A percentile compares a stretch with the other conserved stretches of the same genome.
Conservation (phyloP, 2,888 invertebrate genomes). For the Conistra vaccinii region DNA sequence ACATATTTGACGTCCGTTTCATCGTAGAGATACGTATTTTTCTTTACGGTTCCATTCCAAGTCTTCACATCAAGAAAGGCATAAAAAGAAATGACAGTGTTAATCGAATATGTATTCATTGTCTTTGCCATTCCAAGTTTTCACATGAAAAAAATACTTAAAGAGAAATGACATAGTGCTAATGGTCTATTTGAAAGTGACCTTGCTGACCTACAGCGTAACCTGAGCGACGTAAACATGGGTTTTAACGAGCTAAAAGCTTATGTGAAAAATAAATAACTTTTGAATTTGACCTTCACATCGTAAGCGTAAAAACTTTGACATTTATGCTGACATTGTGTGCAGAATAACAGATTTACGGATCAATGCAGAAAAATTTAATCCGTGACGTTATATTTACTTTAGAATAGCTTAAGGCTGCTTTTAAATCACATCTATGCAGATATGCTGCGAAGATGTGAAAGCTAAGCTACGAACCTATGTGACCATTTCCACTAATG, state of each 20-base stretch:
- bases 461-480: too few relatives aligned
- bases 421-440: too few relatives aligned
- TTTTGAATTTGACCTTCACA: slow-evolving; percentile 7
- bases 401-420: not conserved
- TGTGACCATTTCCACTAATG: too few relatives aligned
- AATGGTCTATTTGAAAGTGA: slow-evolving; percentile 31
- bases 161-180: slow-evolving; percentile 6
- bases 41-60: too few relatives aligned
- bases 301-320: slow-evolving; percentile 13
- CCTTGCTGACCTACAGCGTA: slow-evolving; percentile 20
- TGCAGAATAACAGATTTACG: not conserved
- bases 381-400: slow-evolving; percentile 8
- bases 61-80: too few relatives aligned
- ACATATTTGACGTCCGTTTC: too few relatives aligned
- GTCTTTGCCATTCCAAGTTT: not conserved
- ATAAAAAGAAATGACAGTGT: too few relatives aligned
- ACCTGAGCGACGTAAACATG: not conserved
- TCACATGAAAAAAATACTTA: not conserved
- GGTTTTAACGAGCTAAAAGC: slow-evolving; percentile 15
- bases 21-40: too few relatives aligned
- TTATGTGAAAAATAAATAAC: slow-evolving; percentile 17
- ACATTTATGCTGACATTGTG: slow-evolving; percentile 19
- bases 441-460: too few relatives aligned
- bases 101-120: not conserved
- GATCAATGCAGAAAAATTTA: slow-evolving; percentile 11